Conservation (phyloP, 2,797 vertebrate genomes). For the Psittacula derbiana region DNA sequence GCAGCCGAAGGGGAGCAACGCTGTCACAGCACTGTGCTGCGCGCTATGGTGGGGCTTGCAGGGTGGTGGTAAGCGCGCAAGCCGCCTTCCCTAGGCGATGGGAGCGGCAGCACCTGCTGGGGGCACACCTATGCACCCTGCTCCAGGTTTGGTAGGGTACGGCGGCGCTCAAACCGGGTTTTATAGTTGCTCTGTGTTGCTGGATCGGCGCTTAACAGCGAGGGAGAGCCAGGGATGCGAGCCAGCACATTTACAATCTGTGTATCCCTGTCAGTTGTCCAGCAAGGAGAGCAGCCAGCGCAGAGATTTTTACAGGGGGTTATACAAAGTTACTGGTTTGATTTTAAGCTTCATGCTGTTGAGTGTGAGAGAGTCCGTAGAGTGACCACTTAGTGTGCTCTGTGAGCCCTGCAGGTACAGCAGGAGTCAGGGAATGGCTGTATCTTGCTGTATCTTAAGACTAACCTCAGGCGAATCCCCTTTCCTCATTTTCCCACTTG, state of each 20-base stretch:
- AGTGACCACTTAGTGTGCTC: neutral
- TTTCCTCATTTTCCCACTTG: neutral
- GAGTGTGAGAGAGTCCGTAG: neutral
- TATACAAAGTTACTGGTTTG: neutral
- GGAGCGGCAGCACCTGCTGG: neutral
- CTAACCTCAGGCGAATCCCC: neutral
- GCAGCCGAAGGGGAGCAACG: neutral
- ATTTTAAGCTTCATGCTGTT: neutral
- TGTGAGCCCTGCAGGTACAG: neutral
- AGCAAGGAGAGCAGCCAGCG: neutral
- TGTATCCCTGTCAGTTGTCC: neutral
- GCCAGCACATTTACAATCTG: rapidly evolving
- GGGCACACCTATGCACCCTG: neutral
- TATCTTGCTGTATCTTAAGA: neutral
- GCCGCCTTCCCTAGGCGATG: rapidly evolving
- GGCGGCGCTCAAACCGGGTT: rapidly evolving
- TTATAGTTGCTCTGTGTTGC: rapidly evolving
- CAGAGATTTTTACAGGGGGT: neutral
- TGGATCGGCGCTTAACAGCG: neutral
- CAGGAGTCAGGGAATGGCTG: neutral
- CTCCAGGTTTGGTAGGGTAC: rapidly evolving
- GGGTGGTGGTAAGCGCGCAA: neutral
- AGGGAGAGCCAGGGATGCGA: neutral
- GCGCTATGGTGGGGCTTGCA: neutral
- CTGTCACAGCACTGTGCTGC: neutral